Percentiles rank a stretch among this genome's conserved stretches.
Conservation (phyloP, 2,888 invertebrate genomes). For the Fragum sueziense region DNA sequence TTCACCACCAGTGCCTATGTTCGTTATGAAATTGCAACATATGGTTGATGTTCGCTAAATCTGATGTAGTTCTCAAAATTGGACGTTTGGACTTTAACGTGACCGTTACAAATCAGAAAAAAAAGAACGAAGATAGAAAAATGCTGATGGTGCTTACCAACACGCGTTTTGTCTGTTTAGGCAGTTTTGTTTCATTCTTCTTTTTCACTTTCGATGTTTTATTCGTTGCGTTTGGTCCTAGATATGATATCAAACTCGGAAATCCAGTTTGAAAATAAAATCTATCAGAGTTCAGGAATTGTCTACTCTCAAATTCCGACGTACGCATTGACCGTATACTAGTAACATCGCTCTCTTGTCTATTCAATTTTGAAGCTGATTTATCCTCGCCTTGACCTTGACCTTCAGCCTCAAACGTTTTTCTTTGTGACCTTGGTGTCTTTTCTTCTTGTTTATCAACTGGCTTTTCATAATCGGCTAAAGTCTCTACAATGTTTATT, state of each 20-base stretch:
- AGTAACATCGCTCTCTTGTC: neutral
- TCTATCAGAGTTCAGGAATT: slow-evolving; percentile 14
- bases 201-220: neutral
- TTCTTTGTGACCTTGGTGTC: neutral
- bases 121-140: no score
- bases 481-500: neutral
- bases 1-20: no score
- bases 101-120: no score
- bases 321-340: neutral
- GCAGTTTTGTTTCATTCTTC: slow-evolving; percentile 15
- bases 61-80: no score
- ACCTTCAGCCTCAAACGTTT: neutral
- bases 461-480: slow-evolving; percentile 1
- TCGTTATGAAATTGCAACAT: no score
- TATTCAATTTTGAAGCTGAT: neutral
- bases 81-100: no score
- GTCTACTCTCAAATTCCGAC: slow-evolving; percentile 3
- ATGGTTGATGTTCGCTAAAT: no score
- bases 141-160: no score
- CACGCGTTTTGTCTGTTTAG: neutral
- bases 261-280: slow-evolving; percentile 43
- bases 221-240: slow-evolving; percentile 29
- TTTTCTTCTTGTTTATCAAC: neutral
- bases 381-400: no score
- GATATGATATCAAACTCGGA: slow-evolving; percentile 38